Conservation (phyloP, 2,888 invertebrate genomes). For the Hyppa rectilinea region DNA sequence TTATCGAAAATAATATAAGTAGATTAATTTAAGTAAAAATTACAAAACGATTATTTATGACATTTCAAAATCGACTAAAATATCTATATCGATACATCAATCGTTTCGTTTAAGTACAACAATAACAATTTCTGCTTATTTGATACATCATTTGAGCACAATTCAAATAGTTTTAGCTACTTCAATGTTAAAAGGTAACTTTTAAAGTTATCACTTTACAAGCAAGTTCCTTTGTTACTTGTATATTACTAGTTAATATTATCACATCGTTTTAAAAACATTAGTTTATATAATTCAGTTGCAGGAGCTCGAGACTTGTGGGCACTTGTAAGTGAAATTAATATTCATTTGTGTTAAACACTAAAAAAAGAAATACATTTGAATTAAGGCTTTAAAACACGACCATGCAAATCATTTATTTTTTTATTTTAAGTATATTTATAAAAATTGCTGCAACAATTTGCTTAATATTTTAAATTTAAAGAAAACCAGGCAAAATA, state of each 20-base stretch:
- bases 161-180: slow-evolving; percentile 40
- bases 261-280: slow-evolving; percentile 63
- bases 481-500: slow-evolving; percentile 6
- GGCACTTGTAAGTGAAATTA: not conserved
- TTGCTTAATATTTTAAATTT: slow-evolving; percentile 8
- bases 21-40: slow-evolving; percentile 52
- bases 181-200: slow-evolving; percentile 49
- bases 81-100: slow-evolving; percentile 58
- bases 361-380: too few relatives aligned
- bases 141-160: slow-evolving; percentile 64
- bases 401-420: slow-evolving; percentile 5
- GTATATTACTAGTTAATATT: slow-evolving; percentile 53
- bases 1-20: too few relatives aligned
- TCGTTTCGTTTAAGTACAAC: slow-evolving; percentile 64
- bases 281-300: slow-evolving; percentile 27
- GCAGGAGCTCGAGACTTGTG: not conserved
- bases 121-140: slow-evolving; percentile 49
- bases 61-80: slow-evolving; percentile 65
- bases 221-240: slow-evolving; percentile 46
- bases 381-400: not conserved
- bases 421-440: not conserved
- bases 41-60: slow-evolving; percentile 43
- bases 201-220: slow-evolving; percentile 42
- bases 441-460: not conserved
- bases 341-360: slow-evolving; percentile 14